Evolutionary conservation across 2,113 vertebrate species (phyloP).

Genomic region (Colius striatus): DNA sequence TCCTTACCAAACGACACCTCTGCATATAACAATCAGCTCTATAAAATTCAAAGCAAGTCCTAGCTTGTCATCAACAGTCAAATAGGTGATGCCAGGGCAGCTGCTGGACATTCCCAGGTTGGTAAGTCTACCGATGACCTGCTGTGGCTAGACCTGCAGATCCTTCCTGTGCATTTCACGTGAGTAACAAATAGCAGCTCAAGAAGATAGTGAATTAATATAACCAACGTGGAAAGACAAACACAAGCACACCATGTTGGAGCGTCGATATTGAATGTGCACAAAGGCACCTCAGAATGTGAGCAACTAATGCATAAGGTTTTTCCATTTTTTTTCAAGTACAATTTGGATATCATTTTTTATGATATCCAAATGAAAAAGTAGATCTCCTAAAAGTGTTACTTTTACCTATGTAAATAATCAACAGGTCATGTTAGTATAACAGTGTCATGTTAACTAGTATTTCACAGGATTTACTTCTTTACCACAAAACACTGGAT

Average conservation of each 20-base stretch:
- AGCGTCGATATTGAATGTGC: neutral
- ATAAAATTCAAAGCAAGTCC: neutral
- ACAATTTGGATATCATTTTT: neutral
- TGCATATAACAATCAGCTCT: neutral
- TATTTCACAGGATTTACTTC: neutral
- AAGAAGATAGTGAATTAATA: neutral
- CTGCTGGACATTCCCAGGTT: neutral
- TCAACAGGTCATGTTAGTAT: neutral
- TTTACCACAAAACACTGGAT: neutral
- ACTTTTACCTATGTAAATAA: neutral
- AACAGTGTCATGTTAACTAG: neutral
- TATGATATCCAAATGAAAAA: neutral
- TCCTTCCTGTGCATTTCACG: rapidly evolving
- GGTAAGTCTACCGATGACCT: rapidly evolving
- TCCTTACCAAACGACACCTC: neutral
- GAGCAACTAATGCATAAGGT: rapidly evolving
- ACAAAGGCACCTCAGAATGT: neutral
- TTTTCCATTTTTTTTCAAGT: neutral
- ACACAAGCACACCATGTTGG: neutral
- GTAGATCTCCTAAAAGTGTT: neutral
- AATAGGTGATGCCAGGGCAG: neutral
- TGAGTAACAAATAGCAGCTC: rapidly evolving
- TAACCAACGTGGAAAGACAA: rapidly evolving
- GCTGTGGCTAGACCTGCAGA: rapidly evolving
- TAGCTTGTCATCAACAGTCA: neutral